A percentile compares a stretch with the other conserved stretches of the same genome.
These are phyloP conservation scores for Drosophila chauvacae DNA, from an alignment of 1,140 invertebrate species.

Conservation along the genomic window DNA sequence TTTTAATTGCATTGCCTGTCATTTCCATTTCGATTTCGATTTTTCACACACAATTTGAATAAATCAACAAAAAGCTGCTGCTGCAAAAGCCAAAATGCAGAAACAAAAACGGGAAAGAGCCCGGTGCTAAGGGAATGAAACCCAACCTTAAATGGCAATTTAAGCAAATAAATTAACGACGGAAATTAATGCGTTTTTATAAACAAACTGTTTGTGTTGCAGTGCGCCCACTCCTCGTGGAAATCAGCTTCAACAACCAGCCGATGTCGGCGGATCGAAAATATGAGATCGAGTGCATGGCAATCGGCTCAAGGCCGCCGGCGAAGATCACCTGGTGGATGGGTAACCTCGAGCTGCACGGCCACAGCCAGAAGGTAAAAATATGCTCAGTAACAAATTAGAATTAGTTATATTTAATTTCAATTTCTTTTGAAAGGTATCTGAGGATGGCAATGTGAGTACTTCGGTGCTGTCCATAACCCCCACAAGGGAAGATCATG, in stretches of 20 bases:
- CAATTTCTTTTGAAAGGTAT: conserved; percentile 85
- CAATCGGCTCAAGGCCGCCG: conserved; percentile 91
- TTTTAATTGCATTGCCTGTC: conserved; percentile 79
- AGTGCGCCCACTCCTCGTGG: conserved; percentile 92
- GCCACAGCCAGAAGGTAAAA: conserved; percentile 79
- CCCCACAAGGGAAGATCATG: conserved; percentile 91
- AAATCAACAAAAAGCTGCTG: conserved; percentile 70
- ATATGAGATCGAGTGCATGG: conserved; percentile 91
- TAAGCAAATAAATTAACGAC: conserved; percentile 79
- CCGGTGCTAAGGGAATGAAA: conserved; percentile 1
- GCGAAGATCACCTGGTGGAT: conserved; percentile 93
- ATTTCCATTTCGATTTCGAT: conserved; percentile 75
- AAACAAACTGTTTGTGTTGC: conserved; percentile 60
- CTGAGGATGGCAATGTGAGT: conserved; percentile 92
- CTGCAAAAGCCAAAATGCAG: conserved; percentile 30
- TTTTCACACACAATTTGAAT: conserved; percentile 83
- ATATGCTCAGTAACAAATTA: neutral
- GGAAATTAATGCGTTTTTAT: conserved; percentile 67
- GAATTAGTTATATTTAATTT: neutral
- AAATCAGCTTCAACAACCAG: conserved; percentile 91
- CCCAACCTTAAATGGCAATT: conserved; percentile 67
- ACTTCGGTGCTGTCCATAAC: conserved; percentile 90
- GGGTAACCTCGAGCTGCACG: conserved; percentile 88
- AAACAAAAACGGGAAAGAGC: conserved; percentile 7
- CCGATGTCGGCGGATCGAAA: conserved; percentile 92